Base-by-base conservation (phyloP, 1,140 invertebrate genomes). In the Cecropterus lyciades region DNA sequence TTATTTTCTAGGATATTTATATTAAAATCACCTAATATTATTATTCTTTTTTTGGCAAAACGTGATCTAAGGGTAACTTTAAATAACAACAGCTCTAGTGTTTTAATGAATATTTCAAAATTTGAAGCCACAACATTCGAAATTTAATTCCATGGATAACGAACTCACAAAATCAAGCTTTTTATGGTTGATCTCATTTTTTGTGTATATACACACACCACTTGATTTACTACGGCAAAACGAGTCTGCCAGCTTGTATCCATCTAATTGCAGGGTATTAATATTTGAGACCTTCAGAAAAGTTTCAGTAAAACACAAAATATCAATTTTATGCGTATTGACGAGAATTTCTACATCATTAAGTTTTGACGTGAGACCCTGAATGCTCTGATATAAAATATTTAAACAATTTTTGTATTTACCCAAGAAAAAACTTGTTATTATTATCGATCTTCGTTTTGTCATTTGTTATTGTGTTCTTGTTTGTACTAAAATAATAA, bases 171-270 rank as follows among this genome's bases (percentile, higher is more conserved):
- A 33, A 11, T 33, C 30, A 33, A 33, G 30, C 1, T 33, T 33
- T 33, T 33, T 33, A 11, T 9, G 10, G 30, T 33, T 33, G 30
- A 33, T 33, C 20, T 5, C 20, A 5, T 33, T 33, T 33, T 33
- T 33, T 33, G 10, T 33, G 10, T 9, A 33, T 33, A 24, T 49
- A 24, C 46, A 24, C 17, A 49, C 46, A 10, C 46, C 46, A n/a
- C 46, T 49, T 20, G 46, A 49, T 24, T 49, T 49, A n/a, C 5
- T 49, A 49, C 17, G 46, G 24, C 17, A 49, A 49, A 49, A 49
- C 5, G 46, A 49, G 10, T 20, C 46, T 14, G 45, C 45, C 8
- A 46, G 16, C 7, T 10, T 4, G 16, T 46, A 46, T 3, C 16
- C 16, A 20, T 9, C 16, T 16, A 46, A 16, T 46, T 17, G 10